A percentile compares a stretch with the other conserved stretches of the same genome.
phyloP scores from a whole-genome alignment of 1,140 invertebrate genomes.

The Cardiocondyla obscurior region DNA sequence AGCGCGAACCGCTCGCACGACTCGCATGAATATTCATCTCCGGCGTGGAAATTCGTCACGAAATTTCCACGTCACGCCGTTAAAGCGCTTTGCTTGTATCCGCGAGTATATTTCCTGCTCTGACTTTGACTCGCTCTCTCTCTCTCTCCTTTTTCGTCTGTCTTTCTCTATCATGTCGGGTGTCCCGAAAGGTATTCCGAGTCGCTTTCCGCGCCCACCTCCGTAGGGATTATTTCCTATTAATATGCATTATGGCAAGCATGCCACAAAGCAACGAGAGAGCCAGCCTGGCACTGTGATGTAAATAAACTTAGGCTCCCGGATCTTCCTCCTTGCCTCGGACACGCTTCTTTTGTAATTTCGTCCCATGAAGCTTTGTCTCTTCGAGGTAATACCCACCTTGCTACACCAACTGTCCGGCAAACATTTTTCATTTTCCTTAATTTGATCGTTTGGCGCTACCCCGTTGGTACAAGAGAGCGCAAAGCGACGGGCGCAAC shows the following conservation, averaged over 20 bases:
- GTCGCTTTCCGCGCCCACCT: slow-evolving; percentile 38
- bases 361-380: slow-evolving; percentile 57
- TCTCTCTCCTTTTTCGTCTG: slow-evolving; percentile 47
- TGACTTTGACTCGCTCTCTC: slow-evolving; percentile 58
- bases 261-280: slow-evolving; percentile 65
- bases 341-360: slow-evolving; percentile 69
- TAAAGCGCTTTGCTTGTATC: slow-evolving; percentile 72
- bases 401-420: slow-evolving; percentile 43
- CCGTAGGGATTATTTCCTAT: slow-evolving; percentile 67
- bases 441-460: background rate
- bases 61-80: slow-evolving; percentile 74
- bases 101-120: slow-evolving; percentile 54
- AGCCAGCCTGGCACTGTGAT: slow-evolving; percentile 59
- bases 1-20: slow-evolving; percentile 70
- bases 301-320: slow-evolving; percentile 72
- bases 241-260: slow-evolving; percentile 70
- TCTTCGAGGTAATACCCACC: slow-evolving; percentile 35
- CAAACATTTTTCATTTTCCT: slow-evolving; percentile 64
- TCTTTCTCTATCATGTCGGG: slow-evolving; percentile 39
- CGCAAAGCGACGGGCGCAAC: background rate
- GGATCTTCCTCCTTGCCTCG: slow-evolving; percentile 61
- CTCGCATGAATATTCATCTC: slow-evolving; percentile 81
- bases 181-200: slow-evolving; percentile 39
- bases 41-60: slow-evolving; percentile 76
- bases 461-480: slow-evolving; percentile 22